Conservation (phyloP, 2,797 vertebrate species). For the Pelodytes ibericus region DNA sequence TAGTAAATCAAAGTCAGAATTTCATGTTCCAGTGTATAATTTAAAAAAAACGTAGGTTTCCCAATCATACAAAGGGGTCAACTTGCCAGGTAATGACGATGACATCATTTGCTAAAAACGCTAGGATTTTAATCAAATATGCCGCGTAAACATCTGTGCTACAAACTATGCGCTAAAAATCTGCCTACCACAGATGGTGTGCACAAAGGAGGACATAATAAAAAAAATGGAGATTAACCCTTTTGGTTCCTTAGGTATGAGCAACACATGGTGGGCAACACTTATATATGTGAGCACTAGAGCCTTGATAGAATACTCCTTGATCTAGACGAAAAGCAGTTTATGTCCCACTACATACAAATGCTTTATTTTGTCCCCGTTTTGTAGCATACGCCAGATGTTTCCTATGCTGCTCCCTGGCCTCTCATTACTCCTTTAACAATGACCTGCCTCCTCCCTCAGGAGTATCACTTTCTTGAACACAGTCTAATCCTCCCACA, state of each 20-base stretch:
- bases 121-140: background rate
- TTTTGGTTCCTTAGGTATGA: background rate
- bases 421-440: conserved; percentile 3
- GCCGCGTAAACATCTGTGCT: background rate
- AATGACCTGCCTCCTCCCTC: conserved; percentile 9
- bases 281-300: background rate
- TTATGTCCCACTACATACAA: no score
- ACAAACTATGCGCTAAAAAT: background rate
- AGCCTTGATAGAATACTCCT: background rate
- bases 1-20: no score
- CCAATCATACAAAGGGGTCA: no score
- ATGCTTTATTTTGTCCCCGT: background rate
- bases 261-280: background rate
- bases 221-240: background rate
- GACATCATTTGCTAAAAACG: no score
- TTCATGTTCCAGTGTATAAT: no score
- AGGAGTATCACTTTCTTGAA: conserved; percentile 30
- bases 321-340: background rate
- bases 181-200: background rate
- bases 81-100: no score
- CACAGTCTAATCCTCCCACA: conserved; percentile 11
- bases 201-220: background rate
- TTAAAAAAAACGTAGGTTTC: no score
- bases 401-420: conserved; percentile 12
- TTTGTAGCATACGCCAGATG: conserved; percentile 9